A percentile compares a stretch with the other conserved stretches of the same genome.
phyloP scores from a whole-genome alignment of 2,113 vertebrate species.

The Puma concolor region DNA sequence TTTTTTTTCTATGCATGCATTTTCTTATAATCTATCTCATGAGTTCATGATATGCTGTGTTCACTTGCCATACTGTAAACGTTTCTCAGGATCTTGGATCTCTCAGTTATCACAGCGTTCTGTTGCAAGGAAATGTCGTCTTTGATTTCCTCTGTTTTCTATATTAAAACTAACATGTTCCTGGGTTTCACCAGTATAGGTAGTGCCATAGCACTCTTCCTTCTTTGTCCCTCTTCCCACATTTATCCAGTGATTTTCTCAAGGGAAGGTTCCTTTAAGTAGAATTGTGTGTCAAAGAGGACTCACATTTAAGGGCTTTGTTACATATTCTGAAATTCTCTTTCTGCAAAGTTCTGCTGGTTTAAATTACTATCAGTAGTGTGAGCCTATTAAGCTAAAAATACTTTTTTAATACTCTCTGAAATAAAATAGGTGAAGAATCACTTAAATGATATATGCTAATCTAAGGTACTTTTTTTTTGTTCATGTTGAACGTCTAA shows the following conservation, averaged over 20 bases:
- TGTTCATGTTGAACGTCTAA: not conserved
- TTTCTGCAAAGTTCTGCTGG: not conserved
- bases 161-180: not conserved
- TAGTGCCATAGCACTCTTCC: not conserved
- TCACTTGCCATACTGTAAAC: not conserved
- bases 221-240: not conserved
- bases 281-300: not conserved
- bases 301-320: not conserved
- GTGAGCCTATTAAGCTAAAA: not conserved
- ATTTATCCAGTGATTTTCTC: not conserved
- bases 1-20: not conserved
- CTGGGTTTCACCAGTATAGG: not conserved
- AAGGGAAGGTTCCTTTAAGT: not conserved
- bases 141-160: not conserved
- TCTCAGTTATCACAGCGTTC: not conserved
- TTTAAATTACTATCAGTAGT: not conserved
- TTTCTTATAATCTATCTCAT: not conserved
- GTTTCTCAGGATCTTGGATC: not conserved
- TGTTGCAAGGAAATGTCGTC: not conserved
- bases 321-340: not conserved
- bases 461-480: not conserved
- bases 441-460: slow-evolving; percentile 6
- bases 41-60: not conserved
- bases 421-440: not conserved
- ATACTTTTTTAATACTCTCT: not conserved